Conservation (phyloP, 2,797 vertebrate genomes). For the Acanthiza pusilla region DNA sequence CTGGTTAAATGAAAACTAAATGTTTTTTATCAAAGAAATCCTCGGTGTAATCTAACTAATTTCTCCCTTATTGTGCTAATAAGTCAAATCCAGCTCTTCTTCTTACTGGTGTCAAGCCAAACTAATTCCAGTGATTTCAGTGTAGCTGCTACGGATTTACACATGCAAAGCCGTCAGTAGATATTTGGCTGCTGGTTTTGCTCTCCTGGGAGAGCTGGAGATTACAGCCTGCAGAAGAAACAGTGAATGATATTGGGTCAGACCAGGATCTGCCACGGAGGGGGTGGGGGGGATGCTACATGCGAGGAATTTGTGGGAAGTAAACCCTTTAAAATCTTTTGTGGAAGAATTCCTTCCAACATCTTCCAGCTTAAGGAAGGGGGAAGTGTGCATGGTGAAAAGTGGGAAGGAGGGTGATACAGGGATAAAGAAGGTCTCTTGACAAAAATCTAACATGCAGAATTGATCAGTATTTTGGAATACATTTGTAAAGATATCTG, state of each 20-base stretch:
- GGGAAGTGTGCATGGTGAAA: neutral
- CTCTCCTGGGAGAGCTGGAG: neutral
- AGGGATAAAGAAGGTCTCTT: neutral
- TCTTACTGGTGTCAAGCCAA: constrained; percentile 37
- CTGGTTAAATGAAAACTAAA: constrained; percentile 37
- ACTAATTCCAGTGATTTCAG: constrained; percentile 27
- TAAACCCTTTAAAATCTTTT: neutral
- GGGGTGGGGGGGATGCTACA: neutral
- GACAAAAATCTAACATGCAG: neutral
- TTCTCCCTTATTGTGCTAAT: constrained; percentile 44
- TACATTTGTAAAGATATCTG: neutral
- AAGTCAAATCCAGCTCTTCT: constrained; percentile 34
- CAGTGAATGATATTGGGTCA: neutral
- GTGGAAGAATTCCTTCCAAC: neutral
- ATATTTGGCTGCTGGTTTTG: neutral
- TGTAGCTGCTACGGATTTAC: constrained; percentile 38
- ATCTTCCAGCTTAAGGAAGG: neutral
- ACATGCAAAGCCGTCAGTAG: neutral
- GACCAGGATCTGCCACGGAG: neutral
- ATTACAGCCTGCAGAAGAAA: neutral
- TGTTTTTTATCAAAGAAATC: constrained; percentile 52
- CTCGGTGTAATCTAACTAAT: constrained; percentile 44
- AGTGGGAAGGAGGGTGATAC: neutral
- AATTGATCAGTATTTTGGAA: neutral
- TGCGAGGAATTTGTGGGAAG: neutral